These are phyloP conservation scores for Pangasius krempfi DNA, from an alignment of 2,797 vertebrate genomes.

Conservation along the genomic window DNA sequence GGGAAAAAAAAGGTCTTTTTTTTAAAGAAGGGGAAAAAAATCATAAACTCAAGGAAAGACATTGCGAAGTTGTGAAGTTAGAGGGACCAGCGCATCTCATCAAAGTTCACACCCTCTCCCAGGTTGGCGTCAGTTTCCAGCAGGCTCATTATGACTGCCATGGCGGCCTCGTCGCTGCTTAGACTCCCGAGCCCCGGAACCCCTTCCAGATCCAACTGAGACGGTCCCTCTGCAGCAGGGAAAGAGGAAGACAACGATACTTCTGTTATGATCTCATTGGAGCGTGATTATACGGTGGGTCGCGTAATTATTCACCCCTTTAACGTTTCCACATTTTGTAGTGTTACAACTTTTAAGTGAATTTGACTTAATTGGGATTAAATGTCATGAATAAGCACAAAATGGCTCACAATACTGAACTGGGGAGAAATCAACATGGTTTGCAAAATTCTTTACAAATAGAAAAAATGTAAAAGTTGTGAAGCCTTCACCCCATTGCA, in stretches of 20 bases:
- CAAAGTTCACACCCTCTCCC: constrained; percentile 83
- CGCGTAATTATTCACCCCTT: background rate
- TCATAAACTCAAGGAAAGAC: background rate
- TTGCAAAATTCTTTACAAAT: background rate
- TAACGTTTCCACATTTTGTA: background rate
- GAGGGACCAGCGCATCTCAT: constrained; percentile 87
- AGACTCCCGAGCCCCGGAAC: constrained; percentile 76
- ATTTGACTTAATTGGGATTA: background rate
- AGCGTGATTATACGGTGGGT: background rate
- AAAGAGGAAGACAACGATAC: background rate
- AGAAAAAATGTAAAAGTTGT: background rate
- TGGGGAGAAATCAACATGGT: background rate
- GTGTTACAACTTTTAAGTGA: background rate
- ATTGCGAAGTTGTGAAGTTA: constrained; percentile 65
- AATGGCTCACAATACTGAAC: background rate
- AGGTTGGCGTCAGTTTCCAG: constrained; percentile 88
- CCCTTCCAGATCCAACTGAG: constrained; percentile 87
- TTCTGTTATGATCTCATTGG: background rate
- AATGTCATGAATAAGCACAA: background rate
- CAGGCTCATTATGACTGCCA: constrained; percentile 93
- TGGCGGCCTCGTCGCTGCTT: constrained; percentile 83
- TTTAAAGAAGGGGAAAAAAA: background rate
- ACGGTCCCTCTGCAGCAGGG: constrained; percentile 72
- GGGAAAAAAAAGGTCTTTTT: constrained; percentile 6
- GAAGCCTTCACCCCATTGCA: no score